phyloP scores from a whole-genome alignment of 2,797 vertebrate genomes.

The Artibeus jamaicensis region DNA sequence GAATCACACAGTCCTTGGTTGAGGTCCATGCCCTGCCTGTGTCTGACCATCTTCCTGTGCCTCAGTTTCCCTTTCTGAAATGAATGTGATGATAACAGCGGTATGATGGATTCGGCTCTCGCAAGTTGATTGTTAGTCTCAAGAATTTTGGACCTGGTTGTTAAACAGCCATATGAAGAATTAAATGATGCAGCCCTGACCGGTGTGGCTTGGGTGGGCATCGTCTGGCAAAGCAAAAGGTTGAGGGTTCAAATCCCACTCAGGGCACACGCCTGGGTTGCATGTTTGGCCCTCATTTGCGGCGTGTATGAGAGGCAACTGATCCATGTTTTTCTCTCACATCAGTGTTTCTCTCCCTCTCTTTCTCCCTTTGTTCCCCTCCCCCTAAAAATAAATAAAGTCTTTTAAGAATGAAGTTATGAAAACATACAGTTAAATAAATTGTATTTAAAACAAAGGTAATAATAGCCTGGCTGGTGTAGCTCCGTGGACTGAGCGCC shows the following conservation, averaged over 20 bases:
- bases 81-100: not conserved
- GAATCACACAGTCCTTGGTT: not conserved
- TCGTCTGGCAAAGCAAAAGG: too few relatives aligned
- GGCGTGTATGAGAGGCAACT: not conserved
- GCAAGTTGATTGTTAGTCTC: not conserved
- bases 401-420: conserved; percentile 9
- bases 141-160: not conserved
- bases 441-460: not conserved
- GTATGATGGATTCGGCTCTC: not conserved
- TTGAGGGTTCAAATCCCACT: too few relatives aligned
- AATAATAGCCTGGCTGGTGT: too few relatives aligned
- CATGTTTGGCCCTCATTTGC: too few relatives aligned
- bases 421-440: conserved; percentile 9
- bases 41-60: not conserved
- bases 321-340: not conserved
- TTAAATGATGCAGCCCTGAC: not conserved
- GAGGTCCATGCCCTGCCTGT: too few relatives aligned
- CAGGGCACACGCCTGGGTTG: too few relatives aligned
- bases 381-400: not conserved
- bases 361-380: not conserved
- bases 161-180: conserved; percentile 3
- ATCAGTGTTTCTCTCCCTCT: not conserved
- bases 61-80: conserved; percentile 28
- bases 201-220: too few relatives aligned
- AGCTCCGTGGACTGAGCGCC: too few relatives aligned